A percentile compares a stretch with the other conserved stretches of the same genome.
Conservation (phyloP, 1,140 invertebrate genomes). For the Harpegnathos saltator region DNA sequence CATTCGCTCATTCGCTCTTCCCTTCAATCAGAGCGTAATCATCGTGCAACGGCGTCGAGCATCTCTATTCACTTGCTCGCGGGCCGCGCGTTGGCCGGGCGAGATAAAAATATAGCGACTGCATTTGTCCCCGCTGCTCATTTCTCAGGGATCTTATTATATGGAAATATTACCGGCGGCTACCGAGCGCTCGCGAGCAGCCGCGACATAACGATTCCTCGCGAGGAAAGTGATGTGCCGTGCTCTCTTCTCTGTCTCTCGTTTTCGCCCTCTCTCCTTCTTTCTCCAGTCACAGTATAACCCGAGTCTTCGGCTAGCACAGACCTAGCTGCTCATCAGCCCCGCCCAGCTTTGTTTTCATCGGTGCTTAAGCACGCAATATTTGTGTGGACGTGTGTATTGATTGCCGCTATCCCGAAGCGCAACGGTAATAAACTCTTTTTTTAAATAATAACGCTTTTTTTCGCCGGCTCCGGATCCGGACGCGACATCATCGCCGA, state of each 20-base stretch:
- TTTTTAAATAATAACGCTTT: conserved; percentile 58
- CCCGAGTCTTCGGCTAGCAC: too few relatives aligned
- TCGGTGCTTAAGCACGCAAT: too few relatives aligned
- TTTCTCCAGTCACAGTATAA: too few relatives aligned
- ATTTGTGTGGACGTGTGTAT: too few relatives aligned
- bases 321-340: too few relatives aligned
- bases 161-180: conserved; percentile 41
- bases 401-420: too few relatives aligned
- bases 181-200: not conserved
- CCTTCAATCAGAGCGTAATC: not conserved
- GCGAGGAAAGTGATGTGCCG: conserved; percentile 36
- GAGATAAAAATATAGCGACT: conserved; percentile 52
- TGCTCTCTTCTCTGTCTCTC: conserved; percentile 10
- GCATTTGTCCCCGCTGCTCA: conserved; percentile 49
- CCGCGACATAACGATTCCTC: conserved; percentile 38
- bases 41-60: not conserved
- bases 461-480: conserved; percentile 26
- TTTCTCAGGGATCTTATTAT: conserved; percentile 51
- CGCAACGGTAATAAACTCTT: too few relatives aligned
- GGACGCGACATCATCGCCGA: conserved; percentile 35
- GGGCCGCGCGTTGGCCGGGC: not conserved
- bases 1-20: not conserved
- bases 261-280: too few relatives aligned
- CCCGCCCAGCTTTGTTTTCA: too few relatives aligned
- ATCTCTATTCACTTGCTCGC: conserved; percentile 21